phyloP scores from a whole-genome alignment of 2,797 vertebrate species.

The Hypotaenidia philippensis region DNA sequence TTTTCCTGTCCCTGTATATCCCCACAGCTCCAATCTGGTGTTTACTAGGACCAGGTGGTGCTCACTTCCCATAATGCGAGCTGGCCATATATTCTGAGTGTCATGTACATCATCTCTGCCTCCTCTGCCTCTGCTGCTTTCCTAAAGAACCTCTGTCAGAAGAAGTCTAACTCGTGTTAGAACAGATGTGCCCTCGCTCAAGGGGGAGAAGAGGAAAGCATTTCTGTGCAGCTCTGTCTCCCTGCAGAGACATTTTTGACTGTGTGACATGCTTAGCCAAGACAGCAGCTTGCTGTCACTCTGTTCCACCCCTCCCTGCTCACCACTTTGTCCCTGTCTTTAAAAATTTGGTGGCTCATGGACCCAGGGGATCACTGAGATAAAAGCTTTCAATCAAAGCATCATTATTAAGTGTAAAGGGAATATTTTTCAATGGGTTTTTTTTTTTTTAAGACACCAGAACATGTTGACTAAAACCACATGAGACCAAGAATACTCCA shows the following conservation, averaged over 20 bases:
- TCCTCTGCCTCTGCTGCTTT: constrained; percentile 5
- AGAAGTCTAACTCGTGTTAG: not conserved
- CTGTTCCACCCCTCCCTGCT: constrained; percentile 18
- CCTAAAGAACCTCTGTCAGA: constrained; percentile 23
- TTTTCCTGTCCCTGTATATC: not conserved
- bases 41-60: constrained; percentile 61
- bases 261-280: not conserved
- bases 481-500: not conserved
- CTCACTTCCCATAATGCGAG: not conserved
- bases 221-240: constrained; percentile 13
- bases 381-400: constrained; percentile 62
- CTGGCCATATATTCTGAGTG: not conserved
- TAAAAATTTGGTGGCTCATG: constrained; percentile 15
- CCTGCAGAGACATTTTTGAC: constrained; percentile 2
- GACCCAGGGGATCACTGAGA: constrained; percentile 6
- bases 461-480: not conserved
- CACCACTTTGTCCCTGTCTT: constrained; percentile 44
- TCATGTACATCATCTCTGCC: not conserved
- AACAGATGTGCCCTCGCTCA: constrained; percentile 30
- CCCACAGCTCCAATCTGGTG: constrained; percentile 61
- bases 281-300: constrained; percentile 24
- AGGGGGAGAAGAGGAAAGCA: constrained; percentile 1
- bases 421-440: not conserved
- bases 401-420: constrained; percentile 20
- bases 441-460: not conserved